Conservation (phyloP, 2,113 vertebrate genomes). For the Porphyrio hochstetteri region DNA sequence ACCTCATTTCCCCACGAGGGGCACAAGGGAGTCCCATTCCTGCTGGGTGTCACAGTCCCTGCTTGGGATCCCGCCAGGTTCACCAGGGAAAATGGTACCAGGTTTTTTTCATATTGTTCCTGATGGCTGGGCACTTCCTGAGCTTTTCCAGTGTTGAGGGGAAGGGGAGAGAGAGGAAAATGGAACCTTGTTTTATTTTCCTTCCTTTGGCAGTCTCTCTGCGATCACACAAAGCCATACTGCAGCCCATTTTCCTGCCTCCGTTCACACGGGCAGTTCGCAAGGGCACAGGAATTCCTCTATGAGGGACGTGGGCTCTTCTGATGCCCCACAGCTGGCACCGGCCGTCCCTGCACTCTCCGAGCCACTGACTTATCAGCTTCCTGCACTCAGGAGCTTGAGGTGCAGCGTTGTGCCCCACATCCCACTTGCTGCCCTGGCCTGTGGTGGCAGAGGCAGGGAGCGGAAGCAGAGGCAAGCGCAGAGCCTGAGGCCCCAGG, state of each 20-base stretch:
- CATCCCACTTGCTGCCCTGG: background rate
- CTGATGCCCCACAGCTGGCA: slow-evolving; percentile 54
- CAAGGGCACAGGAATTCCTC: slow-evolving; percentile 56
- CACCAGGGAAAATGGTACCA: slow-evolving; percentile 70
- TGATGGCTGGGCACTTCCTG: slow-evolving; percentile 81
- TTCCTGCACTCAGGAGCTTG: slow-evolving; percentile 58
- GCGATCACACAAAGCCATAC: slow-evolving; percentile 80
- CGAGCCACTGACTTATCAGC: background rate
- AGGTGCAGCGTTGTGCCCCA: background rate
- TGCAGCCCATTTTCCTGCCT: slow-evolving; percentile 79
- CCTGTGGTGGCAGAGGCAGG: background rate
- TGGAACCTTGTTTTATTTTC: slow-evolving; percentile 70
- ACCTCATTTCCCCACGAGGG: background rate
- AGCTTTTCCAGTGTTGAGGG: slow-evolving; percentile 61
- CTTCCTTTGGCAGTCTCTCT: slow-evolving; percentile 67
- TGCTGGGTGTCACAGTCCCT: background rate
- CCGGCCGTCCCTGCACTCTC: background rate
- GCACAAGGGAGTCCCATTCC: background rate
- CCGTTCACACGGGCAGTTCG: slow-evolving; percentile 3
- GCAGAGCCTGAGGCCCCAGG: accelerated
- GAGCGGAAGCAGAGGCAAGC: background rate
- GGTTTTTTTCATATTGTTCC: slow-evolving; percentile 75
- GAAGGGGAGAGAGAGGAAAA: slow-evolving; percentile 79
- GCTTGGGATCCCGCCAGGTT: slow-evolving; percentile 70
- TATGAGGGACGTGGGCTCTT: background rate